A percentile compares a stretch with the other conserved stretches of the same genome.
phyloP scores from a whole-genome alignment of 1,140 invertebrate species.

The Halyomorpha halys region DNA sequence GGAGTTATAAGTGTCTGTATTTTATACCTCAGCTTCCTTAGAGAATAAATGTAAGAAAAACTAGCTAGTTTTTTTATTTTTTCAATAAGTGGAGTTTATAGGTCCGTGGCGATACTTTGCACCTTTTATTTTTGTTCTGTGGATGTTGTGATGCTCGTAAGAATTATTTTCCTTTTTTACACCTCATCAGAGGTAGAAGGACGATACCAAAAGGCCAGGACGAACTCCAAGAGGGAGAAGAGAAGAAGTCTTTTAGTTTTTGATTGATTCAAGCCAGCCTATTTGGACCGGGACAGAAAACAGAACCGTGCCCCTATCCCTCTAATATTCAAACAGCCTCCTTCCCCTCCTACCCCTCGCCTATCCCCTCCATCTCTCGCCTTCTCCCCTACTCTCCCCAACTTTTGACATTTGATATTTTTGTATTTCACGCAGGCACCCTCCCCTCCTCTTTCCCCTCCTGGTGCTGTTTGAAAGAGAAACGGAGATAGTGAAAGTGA shows the following conservation, averaged over 20 bases:
- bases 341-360: not conserved
- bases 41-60: too few relatives aligned
- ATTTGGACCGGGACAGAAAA: not conserved
- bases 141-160: too few relatives aligned
- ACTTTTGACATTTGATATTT: slow-evolving; percentile 23
- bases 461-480: not conserved
- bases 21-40: too few relatives aligned
- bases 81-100: too few relatives aligned
- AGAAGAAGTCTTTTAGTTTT: slow-evolving; percentile 11
- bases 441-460: not conserved
- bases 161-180: too few relatives aligned
- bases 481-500: not conserved
- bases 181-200: not conserved
- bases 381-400: not conserved
- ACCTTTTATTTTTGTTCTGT: too few relatives aligned
- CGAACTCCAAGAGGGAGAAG: not conserved
- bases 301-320: not conserved
- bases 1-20: too few relatives aligned
- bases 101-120: too few relatives aligned
- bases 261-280: slow-evolving; percentile 3
- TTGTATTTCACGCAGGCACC: slow-evolving; percentile 19
- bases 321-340: slow-evolving; percentile 20
- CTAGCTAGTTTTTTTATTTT: too few relatives aligned
- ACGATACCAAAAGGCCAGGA: not conserved
- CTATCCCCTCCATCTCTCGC: not conserved